Evolutionary conservation across 1,140 invertebrate genomes (phyloP).

Genomic region (Leptopilina clavipes): DNA sequence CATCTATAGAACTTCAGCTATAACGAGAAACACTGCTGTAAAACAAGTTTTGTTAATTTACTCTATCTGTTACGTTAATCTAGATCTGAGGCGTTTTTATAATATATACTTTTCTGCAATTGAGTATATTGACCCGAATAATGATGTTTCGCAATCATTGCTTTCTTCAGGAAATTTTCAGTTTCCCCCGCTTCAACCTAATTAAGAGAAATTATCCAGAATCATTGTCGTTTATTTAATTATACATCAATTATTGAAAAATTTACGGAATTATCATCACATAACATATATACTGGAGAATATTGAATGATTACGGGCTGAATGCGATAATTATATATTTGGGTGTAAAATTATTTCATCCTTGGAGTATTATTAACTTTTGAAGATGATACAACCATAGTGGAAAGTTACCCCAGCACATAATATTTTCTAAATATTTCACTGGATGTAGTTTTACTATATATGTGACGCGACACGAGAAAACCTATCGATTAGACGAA

Average conservation of each 20-base stretch:
- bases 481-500: too few species aligned
- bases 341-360: too few species aligned
- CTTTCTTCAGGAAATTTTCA: neutral
- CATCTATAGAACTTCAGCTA: neutral
- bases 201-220: neutral
- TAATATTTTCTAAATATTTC: too few species aligned
- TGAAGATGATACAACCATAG: too few species aligned
- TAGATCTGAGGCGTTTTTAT: neutral
- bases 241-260: neutral
- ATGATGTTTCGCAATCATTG: neutral
- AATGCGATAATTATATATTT: too few species aligned
- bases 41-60: slow-evolving; percentile 31
- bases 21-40: slow-evolving; percentile 11
- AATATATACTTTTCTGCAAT: slow-evolving; percentile 6
- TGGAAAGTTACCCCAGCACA: too few species aligned
- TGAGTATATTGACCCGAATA: slow-evolving; percentile 1
- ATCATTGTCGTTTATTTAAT: neutral
- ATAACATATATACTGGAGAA: too few species aligned
- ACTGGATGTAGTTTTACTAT: too few species aligned
- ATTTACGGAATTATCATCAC: too few species aligned
- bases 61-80: slow-evolving; percentile 30
- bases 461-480: too few species aligned
- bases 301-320: too few species aligned
- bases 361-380: too few species aligned
- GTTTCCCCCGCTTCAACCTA: neutral